A percentile compares a stretch with the other conserved stretches of the same genome.
phyloP scores from a whole-genome alignment of 2,113 vertebrate genomes.

The Probosciger aterrimus region DNA sequence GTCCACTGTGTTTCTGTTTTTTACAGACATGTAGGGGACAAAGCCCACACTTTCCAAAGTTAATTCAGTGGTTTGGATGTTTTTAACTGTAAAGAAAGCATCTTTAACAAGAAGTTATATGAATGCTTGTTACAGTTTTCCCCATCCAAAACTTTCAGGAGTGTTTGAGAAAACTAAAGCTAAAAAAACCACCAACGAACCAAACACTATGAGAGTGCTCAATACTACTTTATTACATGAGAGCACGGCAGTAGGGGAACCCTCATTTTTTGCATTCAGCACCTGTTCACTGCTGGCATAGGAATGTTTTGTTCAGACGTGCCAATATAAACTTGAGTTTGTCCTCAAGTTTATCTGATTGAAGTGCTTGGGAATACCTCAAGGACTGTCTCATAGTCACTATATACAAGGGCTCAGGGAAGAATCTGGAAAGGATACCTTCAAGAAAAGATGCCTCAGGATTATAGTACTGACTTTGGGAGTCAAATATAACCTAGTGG shows the following conservation, averaged over 20 bases:
- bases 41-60: not conserved
- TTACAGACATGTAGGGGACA: accelerated
- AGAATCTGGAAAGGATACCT: not conserved
- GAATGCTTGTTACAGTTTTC: not conserved
- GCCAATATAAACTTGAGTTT: not conserved
- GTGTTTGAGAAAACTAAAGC: not conserved
- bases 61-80: not conserved
- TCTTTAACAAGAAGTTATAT: not conserved
- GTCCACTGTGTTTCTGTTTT: not conserved
- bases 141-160: not conserved
- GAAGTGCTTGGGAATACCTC: not conserved
- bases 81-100: not conserved
- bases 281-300: not conserved
- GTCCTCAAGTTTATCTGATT: not conserved
- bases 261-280: not conserved
- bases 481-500: not conserved
- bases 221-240: not conserved
- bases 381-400: not conserved
- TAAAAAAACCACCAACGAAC: not conserved
- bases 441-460: not conserved
- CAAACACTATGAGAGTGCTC: not conserved
- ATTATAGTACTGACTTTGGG: not conserved
- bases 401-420: not conserved
- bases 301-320: not conserved
- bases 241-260: not conserved